Percentiles rank a stretch among this genome's conserved stretches.
Evolutionary conservation across 2,888 invertebrate species (phyloP).

Genomic region (Papilio demoleus): DNA sequence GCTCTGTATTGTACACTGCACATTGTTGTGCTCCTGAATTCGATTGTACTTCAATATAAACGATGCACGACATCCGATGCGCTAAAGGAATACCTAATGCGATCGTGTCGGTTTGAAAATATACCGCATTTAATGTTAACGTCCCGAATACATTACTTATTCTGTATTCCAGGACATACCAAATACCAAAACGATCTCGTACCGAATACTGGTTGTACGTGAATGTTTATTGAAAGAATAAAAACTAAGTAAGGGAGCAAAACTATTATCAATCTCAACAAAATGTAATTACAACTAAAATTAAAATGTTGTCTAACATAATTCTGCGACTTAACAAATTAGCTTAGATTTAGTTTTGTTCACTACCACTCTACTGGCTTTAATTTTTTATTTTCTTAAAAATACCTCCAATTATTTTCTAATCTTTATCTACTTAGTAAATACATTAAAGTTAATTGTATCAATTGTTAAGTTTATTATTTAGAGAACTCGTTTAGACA

Average conservation of each 20-base stretch:
- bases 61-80: conserved; percentile 32
- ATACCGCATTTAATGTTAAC: no score
- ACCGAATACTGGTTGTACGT: neutral
- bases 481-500: conserved; percentile 11
- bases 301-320: no score
- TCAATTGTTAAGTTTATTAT: neutral
- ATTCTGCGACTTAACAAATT: no score
- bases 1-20: neutral
- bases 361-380: no score
- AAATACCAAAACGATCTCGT: neutral
- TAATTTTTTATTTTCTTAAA: no score
- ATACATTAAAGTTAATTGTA: neutral
- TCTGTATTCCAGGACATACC: conserved; percentile 2
- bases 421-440: no score
- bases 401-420: no score
- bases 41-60: conserved; percentile 12
- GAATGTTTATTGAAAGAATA: no score
- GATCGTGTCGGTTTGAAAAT: conserved; percentile 19
- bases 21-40: conserved; percentile 16
- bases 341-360: no score
- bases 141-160: conserved; percentile 16
- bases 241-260: no score
- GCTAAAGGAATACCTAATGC: conserved; percentile 43
- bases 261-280: no score
- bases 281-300: no score